phyloP scores from a whole-genome alignment of 2,113 vertebrate genomes.

The Nymphicus hollandicus region DNA sequence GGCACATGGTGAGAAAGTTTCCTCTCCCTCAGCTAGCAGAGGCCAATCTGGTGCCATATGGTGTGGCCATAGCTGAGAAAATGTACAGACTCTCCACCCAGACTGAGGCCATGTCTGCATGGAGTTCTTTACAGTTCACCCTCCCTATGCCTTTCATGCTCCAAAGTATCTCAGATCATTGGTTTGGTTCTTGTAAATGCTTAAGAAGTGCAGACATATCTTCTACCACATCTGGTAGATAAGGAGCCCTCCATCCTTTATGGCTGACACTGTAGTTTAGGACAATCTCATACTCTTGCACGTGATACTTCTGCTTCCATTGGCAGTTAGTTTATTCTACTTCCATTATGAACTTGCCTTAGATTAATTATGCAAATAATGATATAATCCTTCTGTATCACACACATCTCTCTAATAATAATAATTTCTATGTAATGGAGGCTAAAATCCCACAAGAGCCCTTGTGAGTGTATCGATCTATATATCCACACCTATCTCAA shows the following conservation, averaged over 20 bases:
- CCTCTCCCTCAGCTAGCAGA: neutral
- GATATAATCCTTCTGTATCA: neutral
- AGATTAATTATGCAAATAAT: neutral
- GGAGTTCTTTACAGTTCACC: neutral
- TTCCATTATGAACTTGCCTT: neutral
- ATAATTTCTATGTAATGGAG: neutral
- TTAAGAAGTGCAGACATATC: neutral
- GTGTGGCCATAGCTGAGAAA: neutral
- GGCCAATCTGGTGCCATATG: rapidly evolving
- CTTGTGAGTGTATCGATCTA: neutral
- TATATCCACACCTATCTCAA: neutral
- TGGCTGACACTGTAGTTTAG: neutral
- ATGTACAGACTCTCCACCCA: neutral
- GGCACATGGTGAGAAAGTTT: neutral
- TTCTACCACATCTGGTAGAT: neutral
- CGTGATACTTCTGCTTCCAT: neutral
- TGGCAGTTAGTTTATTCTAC: neutral
- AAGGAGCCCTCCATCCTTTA: neutral
- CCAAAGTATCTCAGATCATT: neutral
- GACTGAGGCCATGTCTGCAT: neutral
- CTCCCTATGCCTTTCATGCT: rapidly evolving
- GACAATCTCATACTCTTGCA: rapidly evolving
- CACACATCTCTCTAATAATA: neutral
- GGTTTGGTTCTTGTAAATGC: neutral
- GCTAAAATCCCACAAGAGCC: neutral